Base-by-base conservation (phyloP, 30 jellyfish, hydroid and myxozoan species). In the Aurelia sp. region DNA sequence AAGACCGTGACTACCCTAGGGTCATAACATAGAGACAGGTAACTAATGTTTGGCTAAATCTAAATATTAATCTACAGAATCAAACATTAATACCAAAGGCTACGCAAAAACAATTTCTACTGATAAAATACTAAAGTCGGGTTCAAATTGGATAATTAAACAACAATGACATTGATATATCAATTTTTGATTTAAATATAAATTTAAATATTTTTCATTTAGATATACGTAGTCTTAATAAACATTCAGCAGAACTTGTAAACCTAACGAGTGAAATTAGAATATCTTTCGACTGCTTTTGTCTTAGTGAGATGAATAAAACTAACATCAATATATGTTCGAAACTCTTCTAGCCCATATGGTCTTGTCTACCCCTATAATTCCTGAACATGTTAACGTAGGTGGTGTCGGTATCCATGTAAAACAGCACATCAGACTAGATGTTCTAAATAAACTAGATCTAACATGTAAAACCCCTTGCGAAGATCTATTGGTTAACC, bases 391-490 rank as follows among this genome's bases (percentile, higher is more conserved):
- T 31, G 76, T 52, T 19, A 65, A 65, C 18, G 48, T 65, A 13
- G 9, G 76, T 17, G 76, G 76, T 65, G 76, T 11, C n/a, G 76
- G 76, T 65, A 65, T 65, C 44, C 13, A 65, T 47, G 13, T 65
- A 65, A 65, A 65, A 65, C 48, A 65, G 51, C 51, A 65, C 76
- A 22, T 65, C 18, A 65, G 13, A 17, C 18, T 65, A 15, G 18
- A 17, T 17, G 18, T 65, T 6, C 51, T 65, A 11, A n/a, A 31
- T 11, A 17, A 65, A 31, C 76, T 65, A 65, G 76, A 65, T 15
- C 19, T 65, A 23, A 23, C 18, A 65, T 65, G 76, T 23, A 65
- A 31, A 17, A 65, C 0, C 67, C 67, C 67, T 17, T 58, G 67
- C 67, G 67, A 58, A 58, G 8, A 58, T 20, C 13, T 58, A 17